These are phyloP conservation scores for Xenops minutus DNA, from an alignment of 2,797 vertebrate genomes.

Conservation along the genomic window DNA sequence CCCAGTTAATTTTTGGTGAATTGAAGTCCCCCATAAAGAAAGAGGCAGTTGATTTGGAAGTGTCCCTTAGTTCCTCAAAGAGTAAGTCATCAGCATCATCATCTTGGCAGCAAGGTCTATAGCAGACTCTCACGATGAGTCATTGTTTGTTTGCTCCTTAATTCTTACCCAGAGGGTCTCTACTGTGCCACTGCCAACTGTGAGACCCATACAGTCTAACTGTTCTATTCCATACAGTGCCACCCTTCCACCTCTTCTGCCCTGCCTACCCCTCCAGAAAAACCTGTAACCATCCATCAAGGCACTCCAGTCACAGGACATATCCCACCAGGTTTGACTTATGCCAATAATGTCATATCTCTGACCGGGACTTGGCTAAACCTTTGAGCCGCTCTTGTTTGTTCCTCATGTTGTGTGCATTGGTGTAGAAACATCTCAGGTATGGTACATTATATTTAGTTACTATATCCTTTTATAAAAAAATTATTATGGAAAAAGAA, in stretches of 20 bases:
- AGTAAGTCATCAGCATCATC: neutral
- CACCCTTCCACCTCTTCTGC: neutral
- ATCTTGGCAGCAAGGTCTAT: neutral
- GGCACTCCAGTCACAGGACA: neutral
- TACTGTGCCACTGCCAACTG: neutral
- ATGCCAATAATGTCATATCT: neutral
- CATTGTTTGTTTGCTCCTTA: neutral
- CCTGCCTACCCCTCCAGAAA: neutral
- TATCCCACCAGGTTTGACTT: neutral
- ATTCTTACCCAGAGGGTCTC: neutral
- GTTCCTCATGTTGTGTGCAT: too few species aligned
- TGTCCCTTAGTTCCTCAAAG: neutral
- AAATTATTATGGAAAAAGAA: neutral
- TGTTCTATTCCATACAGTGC: neutral
- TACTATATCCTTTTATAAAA: neutral
- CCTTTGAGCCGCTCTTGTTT: neutral
- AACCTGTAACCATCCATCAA: neutral
- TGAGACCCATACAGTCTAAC: neutral
- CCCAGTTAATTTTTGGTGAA: neutral
- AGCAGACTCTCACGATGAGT: neutral
- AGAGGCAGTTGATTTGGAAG: neutral
- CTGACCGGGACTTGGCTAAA: neutral
- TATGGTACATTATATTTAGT: neutral
- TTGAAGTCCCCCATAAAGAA: neutral
- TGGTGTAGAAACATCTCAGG: neutral